These are phyloP conservation scores for Stomatorhinus ivindoensis DNA, from an alignment of 2,113 vertebrate species.

Conservation along the genomic window DNA sequence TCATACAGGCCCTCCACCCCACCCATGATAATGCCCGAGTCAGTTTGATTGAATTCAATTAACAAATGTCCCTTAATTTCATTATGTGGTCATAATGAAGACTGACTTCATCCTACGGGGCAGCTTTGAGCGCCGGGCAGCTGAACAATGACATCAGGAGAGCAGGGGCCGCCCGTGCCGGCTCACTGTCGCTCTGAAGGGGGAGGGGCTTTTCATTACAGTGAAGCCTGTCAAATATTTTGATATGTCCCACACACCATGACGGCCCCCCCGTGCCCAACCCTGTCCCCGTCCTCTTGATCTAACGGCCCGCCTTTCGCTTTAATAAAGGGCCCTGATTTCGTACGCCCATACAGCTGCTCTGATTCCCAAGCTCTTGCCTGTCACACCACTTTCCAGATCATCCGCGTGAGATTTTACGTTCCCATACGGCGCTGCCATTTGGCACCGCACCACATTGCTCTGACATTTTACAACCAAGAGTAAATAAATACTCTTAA, in stretches of 20 bases:
- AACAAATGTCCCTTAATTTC: conserved; percentile 89
- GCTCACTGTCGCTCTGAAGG: conserved; percentile 78
- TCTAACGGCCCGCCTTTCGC: conserved; percentile 83
- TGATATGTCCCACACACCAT: conserved; percentile 97
- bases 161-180: conserved; percentile 72
- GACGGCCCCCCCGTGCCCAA: conserved; percentile 83
- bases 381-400: conserved; percentile 45
- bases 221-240: conserved; percentile 99
- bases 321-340: conserved; percentile 88
- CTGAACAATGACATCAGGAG: conserved; percentile 86
- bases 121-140: conserved; percentile 81
- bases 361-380: conserved; percentile 89
- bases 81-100: conserved; percentile 85
- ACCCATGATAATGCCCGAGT: conserved; percentile 51
- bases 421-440: conserved; percentile 35
- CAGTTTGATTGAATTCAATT: conserved; percentile 91
- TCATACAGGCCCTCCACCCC: conserved; percentile 5
- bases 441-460: conserved; percentile 30
- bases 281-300: conserved; percentile 69
- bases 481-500: background rate
- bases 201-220: conserved; percentile 82
- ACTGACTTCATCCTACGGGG: conserved; percentile 82
- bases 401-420: conserved; percentile 39
- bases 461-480: background rate
- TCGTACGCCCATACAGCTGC: conserved; percentile 73